These are phyloP conservation scores for Uloborus diversus DNA, from an alignment of 1,140 invertebrate genomes.

Conservation along the genomic window DNA sequence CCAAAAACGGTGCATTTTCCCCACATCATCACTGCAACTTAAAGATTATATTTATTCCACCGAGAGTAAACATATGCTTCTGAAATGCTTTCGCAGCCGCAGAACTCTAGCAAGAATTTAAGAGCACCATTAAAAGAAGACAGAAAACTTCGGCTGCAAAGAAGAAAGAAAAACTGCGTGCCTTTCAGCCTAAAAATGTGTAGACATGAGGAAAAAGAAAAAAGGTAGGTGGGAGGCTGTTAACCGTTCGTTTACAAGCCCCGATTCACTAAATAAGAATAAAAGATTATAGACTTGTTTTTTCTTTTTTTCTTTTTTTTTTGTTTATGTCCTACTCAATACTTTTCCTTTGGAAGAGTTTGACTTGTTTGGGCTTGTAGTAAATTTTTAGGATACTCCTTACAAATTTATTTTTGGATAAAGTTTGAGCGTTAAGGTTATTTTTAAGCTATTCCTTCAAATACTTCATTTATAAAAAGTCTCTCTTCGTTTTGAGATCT, in stretches of 20 bases:
- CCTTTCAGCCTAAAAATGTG: not conserved
- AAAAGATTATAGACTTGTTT: constrained; percentile 20
- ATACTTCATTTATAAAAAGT: too few relatives aligned
- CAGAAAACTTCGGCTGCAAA: constrained; percentile 3
- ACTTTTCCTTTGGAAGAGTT: not conserved
- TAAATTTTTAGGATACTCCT: not conserved
- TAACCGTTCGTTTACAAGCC: constrained; percentile 21
- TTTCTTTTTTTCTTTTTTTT: too few relatives aligned
- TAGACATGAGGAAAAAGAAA: not conserved
- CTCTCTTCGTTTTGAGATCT: too few relatives aligned
- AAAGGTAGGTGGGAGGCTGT: not conserved
- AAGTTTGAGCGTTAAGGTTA: not conserved
- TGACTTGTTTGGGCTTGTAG: not conserved
- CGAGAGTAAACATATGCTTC: constrained; percentile 28
- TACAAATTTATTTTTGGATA: not conserved
- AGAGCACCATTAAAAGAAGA: constrained; percentile 13
- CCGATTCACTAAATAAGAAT: not conserved
- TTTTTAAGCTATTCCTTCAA: not conserved
- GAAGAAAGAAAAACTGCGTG: not conserved
- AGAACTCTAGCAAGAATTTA: constrained; percentile 31
- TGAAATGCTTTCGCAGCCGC: not conserved
- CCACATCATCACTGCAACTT: too few relatives aligned
- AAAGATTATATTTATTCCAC: constrained; percentile 25
- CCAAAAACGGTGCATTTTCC: too few relatives aligned
- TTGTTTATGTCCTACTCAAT: not conserved